Evolutionary conservation across 64 coral and sea anemone species (phyloP).

Genomic region (Cladopsammia gracilis): DNA sequence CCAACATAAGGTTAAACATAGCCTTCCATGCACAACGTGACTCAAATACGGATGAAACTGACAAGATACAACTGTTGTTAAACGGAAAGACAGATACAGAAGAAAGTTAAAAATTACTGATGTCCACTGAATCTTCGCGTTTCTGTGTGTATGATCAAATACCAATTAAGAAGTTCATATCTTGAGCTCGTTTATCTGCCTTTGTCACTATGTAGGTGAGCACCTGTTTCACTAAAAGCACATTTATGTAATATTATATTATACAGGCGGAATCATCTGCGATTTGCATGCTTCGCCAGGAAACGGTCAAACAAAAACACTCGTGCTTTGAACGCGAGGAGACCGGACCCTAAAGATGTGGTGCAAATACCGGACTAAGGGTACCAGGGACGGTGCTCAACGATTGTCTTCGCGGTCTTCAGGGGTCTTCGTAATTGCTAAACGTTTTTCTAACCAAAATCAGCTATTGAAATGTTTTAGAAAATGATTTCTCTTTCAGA

Average conservation of each 20-base stretch:
- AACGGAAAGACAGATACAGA: no score
- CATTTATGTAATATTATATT: not conserved
- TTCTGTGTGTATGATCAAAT: no score
- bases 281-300: not conserved
- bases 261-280: no score
- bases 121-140: no score
- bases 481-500: no score
- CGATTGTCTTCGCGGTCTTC: no score
- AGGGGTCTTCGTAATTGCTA: no score
- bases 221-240: constrained; percentile 13
- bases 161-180: not conserved
- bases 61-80: no score
- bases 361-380: not conserved
- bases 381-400: no score
- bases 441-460: no score
- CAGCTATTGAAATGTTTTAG: no score
- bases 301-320: constrained; percentile 32
- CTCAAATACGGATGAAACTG: not conserved
- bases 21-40: not conserved
- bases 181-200: not conserved
- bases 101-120: not conserved
- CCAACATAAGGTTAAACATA: not conserved
- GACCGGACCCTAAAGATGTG: not conserved
- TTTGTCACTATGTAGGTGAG: not conserved
- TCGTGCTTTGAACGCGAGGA: not conserved